phyloP scores from a whole-genome alignment of 2,797 vertebrate species.

The Epinephelus malabaricus region DNA sequence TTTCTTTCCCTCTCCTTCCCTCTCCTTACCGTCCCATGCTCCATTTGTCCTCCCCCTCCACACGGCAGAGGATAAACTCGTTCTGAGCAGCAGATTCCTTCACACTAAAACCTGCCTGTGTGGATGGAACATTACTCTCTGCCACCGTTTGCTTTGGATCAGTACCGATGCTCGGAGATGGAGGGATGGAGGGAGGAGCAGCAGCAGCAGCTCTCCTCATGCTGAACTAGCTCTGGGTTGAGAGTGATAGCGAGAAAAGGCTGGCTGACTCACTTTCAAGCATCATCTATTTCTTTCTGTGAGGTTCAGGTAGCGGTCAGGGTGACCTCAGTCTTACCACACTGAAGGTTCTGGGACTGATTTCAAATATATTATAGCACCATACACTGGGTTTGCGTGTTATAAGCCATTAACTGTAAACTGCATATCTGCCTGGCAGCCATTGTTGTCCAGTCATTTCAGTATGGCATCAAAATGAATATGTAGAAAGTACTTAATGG shows the following conservation, averaged over 20 bases:
- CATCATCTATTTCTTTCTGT: slow-evolving; percentile 52
- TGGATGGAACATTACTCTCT: slow-evolving; percentile 81
- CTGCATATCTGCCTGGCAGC: background rate
- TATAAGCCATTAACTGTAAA: slow-evolving; percentile 18
- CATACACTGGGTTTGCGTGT: background rate
- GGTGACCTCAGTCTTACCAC: slow-evolving; percentile 38
- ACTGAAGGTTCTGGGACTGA: slow-evolving; percentile 10
- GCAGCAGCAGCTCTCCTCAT: slow-evolving; percentile 39
- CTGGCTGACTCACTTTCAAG: slow-evolving; percentile 30
- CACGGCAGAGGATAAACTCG: slow-evolving; percentile 70
- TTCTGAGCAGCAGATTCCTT: slow-evolving; percentile 82
- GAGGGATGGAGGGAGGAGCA: slow-evolving; percentile 47
- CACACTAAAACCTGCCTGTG: slow-evolving; percentile 83
- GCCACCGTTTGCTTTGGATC: slow-evolving; percentile 83
- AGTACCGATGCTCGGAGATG: slow-evolving; percentile 58
- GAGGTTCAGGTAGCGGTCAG: slow-evolving; percentile 57
- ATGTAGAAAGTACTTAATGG: background rate
- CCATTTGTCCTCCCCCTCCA: slow-evolving; percentile 77
- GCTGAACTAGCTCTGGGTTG: slow-evolving; percentile 40
- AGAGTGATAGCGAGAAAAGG: slow-evolving; percentile 39
- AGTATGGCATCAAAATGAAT: background rate
- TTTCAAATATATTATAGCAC: slow-evolving; percentile 18
- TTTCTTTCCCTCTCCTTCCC: slow-evolving; percentile 44
- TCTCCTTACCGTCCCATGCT: slow-evolving; percentile 68
- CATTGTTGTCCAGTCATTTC: slow-evolving; percentile 23